Percentiles rank a stretch among this genome's conserved stretches.
These are phyloP conservation scores for Panorpa germanica DNA, from an alignment of 2,888 invertebrate genomes.

Conservation along the genomic window DNA sequence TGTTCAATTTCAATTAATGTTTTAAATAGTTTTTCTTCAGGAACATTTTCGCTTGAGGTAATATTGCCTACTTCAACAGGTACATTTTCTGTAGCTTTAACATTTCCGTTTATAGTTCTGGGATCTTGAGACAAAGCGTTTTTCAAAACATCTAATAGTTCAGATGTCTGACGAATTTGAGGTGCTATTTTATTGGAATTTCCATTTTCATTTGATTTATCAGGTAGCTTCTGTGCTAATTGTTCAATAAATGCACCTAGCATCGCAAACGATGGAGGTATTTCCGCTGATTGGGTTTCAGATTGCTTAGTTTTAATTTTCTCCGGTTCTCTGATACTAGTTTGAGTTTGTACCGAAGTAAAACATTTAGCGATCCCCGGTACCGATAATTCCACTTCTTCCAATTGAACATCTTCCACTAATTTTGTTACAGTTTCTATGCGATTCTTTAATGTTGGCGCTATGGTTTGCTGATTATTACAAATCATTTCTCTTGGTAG, in stretches of 20 bases:
- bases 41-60: background rate
- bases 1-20: conserved; percentile 31
- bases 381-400: too few species aligned
- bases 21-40: conserved; percentile 19
- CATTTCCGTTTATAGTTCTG: background rate
- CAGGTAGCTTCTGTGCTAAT: conserved; percentile 12
- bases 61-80: background rate
- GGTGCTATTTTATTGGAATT: conserved; percentile 1
- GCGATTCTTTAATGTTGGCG: too few species aligned
- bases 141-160: conserved; percentile 22
- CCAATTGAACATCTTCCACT: too few species aligned
- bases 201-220: background rate
- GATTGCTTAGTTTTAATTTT: conserved; percentile 7
- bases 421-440: too few species aligned
- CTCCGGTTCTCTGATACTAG: too few species aligned
- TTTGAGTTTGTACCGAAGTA: too few species aligned
- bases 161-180: conserved; percentile 17
- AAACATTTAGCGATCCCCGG: too few species aligned
- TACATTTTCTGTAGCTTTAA: background rate
- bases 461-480: too few species aligned
- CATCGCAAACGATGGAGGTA: conserved; percentile 9
- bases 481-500: too few species aligned
- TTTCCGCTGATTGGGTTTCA: conserved; percentile 9
- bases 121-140: conserved; percentile 17
- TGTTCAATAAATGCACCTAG: conserved; percentile 13